A percentile compares a stretch with the other conserved stretches of the same genome.
phyloP scores from a whole-genome alignment of 2,113 vertebrate species.

The Polypterus senegalus region DNA sequence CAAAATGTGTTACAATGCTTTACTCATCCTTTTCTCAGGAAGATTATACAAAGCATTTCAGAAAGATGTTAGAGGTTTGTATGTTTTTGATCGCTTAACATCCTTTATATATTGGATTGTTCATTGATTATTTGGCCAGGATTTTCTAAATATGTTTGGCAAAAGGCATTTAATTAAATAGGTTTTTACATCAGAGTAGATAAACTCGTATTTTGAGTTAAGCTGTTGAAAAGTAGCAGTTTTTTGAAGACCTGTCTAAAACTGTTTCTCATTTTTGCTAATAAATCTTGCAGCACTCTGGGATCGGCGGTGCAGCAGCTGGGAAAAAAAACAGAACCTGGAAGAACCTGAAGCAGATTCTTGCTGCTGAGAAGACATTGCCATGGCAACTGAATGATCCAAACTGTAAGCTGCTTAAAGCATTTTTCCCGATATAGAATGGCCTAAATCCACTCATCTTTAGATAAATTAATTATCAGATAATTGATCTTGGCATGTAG shows the following conservation, averaged over 20 bases:
- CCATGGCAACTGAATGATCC: constrained; percentile 88
- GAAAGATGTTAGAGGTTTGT: too few relatives aligned
- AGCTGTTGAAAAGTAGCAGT: background rate
- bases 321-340: constrained; percentile 97
- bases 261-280: background rate
- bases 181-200: too few relatives aligned
- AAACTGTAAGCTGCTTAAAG: constrained; percentile 68
- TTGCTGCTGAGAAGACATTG: constrained; percentile 81
- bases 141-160: too few relatives aligned
- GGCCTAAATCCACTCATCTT: background rate
- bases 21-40: too few relatives aligned
- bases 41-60: too few relatives aligned
- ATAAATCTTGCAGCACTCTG: constrained; percentile 67
- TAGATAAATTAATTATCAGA: background rate
- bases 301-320: constrained; percentile 85
- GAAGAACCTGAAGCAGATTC: constrained; percentile 98
- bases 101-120: too few relatives aligned
- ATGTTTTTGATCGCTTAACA: too few relatives aligned
- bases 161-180: too few relatives aligned
- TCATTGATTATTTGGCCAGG: too few relatives aligned
- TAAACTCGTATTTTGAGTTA: too few relatives aligned
- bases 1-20: too few relatives aligned
- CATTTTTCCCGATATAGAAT: constrained; percentile 11
- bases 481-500: background rate
- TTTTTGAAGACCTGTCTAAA: background rate